Evolutionary conservation across 2,797 vertebrate genomes (phyloP).

Genomic region (Pteronotus mesoamericanus): DNA sequence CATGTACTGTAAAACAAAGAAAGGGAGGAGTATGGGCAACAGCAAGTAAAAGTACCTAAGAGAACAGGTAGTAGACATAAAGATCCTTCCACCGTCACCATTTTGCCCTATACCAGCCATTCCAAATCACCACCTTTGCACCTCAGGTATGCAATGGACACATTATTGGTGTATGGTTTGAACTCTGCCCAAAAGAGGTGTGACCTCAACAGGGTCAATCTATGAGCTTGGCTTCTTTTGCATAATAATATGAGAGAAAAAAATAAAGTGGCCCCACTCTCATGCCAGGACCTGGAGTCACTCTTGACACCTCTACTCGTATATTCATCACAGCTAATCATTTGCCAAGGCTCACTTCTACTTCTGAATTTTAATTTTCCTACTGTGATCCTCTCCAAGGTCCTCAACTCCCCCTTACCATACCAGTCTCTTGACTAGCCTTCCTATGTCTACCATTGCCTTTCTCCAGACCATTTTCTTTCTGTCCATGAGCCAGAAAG

Average conservation of each 20-base stretch:
- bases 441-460: background rate
- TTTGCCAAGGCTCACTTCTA: background rate
- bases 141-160: background rate
- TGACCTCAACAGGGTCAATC: background rate
- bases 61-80: background rate
- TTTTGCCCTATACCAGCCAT: background rate
- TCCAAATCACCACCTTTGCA: background rate
- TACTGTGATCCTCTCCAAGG: background rate
- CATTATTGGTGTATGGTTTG: background rate
- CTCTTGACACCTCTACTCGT: background rate
- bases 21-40: background rate
- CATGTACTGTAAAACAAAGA: background rate
- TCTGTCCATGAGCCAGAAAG: background rate
- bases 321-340: background rate
- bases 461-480: background rate
- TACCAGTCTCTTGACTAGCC: background rate
- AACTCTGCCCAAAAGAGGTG: background rate
- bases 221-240: background rate
- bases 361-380: background rate
- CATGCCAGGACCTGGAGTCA: background rate
- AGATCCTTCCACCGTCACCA: background rate
- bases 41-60: background rate
- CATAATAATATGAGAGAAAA: background rate
- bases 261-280: background rate
- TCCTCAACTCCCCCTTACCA: background rate